phyloP scores from a whole-genome alignment of 2,113 vertebrate genomes.

The Gnathonemus echidnorhynchus region DNA sequence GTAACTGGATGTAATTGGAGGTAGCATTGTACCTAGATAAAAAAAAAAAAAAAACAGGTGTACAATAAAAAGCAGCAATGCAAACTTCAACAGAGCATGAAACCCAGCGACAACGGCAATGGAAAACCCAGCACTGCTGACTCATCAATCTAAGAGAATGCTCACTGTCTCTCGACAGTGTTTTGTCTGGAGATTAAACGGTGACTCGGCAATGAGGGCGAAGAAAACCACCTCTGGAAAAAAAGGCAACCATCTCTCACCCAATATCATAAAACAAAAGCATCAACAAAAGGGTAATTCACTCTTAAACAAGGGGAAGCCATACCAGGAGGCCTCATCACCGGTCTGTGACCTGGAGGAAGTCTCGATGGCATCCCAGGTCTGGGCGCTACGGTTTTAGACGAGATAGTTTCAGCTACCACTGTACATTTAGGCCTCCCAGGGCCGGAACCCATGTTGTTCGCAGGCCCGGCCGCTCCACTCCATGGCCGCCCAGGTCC shows the following conservation, averaged over 20 bases:
- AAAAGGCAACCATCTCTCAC: neutral
- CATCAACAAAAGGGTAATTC: neutral
- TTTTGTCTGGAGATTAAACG: neutral
- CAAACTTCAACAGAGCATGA: neutral
- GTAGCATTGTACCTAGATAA: slow-evolving; percentile 54
- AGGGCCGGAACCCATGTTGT: slow-evolving; percentile 48
- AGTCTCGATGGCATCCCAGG: slow-evolving; percentile 54
- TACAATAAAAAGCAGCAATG: neutral
- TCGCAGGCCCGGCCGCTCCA: slow-evolving; percentile 40
- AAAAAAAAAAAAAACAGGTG: neutral
- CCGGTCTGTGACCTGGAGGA: slow-evolving; percentile 50
- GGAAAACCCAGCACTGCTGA: slow-evolving; percentile 28
- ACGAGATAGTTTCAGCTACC: slow-evolving; percentile 91
- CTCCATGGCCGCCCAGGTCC: slow-evolving; percentile 43
- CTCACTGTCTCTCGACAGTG: neutral
- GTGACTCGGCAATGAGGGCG: neutral
- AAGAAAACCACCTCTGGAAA: neutral
- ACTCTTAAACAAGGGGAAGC: neutral
- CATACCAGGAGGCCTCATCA: slow-evolving; percentile 59
- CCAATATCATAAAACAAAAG: neutral
- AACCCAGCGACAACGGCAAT: slow-evolving; percentile 24
- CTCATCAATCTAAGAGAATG: slow-evolving; percentile 22
- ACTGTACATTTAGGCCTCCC: slow-evolving; percentile 82
- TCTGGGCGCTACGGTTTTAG: slow-evolving; percentile 72
- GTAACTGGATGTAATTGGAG: slow-evolving; percentile 67